Evolutionary conservation across 2,888 invertebrate species (phyloP), one percentile per base, ranked within the genome.

Genomic region (Cyaniris semiargus): DNA sequence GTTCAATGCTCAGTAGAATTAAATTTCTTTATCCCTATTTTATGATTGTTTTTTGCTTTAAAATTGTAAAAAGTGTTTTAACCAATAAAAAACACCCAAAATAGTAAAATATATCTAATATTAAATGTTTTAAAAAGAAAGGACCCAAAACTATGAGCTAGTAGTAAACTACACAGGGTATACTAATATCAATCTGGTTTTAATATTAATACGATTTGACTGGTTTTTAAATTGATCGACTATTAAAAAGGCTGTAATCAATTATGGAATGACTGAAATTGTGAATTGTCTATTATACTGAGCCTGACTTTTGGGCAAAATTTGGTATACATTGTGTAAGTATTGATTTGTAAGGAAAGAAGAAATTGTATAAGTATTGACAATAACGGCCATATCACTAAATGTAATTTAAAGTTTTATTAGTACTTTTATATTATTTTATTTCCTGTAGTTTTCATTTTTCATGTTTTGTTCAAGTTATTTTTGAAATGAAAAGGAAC

Each of bases 81-180:
- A 38, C 38, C 8, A n/a, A n/a, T n/a, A n/a, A n/a, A n/a, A n/a
- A n/a, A n/a, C n/a, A n/a, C n/a, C n/a, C n/a, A 38, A 34, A 34
- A 34, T 34, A 34, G 34, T 34, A 6, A 6, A 34, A 34, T 34
- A 7, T 34, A 34, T 7, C 7, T 34, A 66, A 21, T 66, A 66
- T 10, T 66, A 27, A 31, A 66, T 21, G 5, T 66, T 66, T 66
- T 5, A 15, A 27, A 66, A 23, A 21, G 4, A 10, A 27, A 21
- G 72, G 72, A 72, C 72, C 38, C n/a, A 34, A 27, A 66, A 21
- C 18, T 27, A 38, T 23, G 44, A 38, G 38, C 38, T 72, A 72
- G 21, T 23, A 15, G 21, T 44, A 44, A 72, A 72, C 72, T 72
- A 44, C 72, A 72, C 72, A 72, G 72, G 72, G 72, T 72, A 44